Conservation (phyloP, 1,140 invertebrate species). For the Asbolus verrucosus region DNA sequence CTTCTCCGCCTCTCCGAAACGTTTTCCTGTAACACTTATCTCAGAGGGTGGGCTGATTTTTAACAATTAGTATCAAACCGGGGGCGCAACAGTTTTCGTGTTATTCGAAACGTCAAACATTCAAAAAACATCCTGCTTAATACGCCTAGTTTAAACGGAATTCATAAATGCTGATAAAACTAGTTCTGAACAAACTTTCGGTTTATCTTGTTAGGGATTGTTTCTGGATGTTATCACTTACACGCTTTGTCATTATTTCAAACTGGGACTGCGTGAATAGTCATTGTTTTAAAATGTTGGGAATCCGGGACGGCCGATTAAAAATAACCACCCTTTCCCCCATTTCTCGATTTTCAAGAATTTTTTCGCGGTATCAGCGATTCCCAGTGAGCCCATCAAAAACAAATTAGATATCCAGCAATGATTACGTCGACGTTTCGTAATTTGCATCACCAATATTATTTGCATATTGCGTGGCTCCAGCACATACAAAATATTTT, state of each 20-base stretch:
- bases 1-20: background rate
- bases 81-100: constrained; percentile 14
- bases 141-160: background rate
- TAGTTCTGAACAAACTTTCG: constrained; percentile 24
- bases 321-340: no score
- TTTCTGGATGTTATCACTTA: constrained; percentile 18
- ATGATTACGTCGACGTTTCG: constrained; percentile 12
- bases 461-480: constrained; percentile 31
- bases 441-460: constrained; percentile 11
- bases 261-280: constrained; percentile 12
- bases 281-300: constrained; percentile 38
- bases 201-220: constrained; percentile 17
- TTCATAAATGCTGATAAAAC: constrained; percentile 32
- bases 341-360: no score
- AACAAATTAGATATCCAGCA: no score
- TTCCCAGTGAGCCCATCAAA: no score
- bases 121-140: constrained; percentile 7
- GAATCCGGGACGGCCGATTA: background rate
- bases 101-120: background rate
- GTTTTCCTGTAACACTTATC: constrained; percentile 1
- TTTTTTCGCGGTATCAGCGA: no score
- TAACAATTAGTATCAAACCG: background rate
- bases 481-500: constrained; percentile 21
- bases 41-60: constrained; percentile 1
- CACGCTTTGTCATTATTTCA: constrained; percentile 27